These are phyloP conservation scores for Riparia riparia DNA, from an alignment of 2,113 vertebrate species.

Conservation along the genomic window DNA sequence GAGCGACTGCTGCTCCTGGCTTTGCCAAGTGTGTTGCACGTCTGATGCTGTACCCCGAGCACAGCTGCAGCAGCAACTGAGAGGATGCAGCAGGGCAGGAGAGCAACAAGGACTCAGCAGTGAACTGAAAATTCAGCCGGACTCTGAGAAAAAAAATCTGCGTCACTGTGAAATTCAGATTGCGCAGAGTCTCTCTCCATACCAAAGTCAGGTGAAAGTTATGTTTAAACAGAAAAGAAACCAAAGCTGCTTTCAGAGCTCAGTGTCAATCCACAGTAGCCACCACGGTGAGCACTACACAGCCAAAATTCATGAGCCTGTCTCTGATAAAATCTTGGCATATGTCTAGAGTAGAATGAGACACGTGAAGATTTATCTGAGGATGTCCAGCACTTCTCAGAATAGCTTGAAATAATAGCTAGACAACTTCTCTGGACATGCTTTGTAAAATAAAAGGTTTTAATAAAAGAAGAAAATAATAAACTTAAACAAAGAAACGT, in stretches of 20 bases:
- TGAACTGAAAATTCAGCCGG: neutral
- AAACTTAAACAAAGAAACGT: too few relatives aligned
- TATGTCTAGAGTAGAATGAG: too few relatives aligned
- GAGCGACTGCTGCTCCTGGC: neutral
- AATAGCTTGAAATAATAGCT: too few relatives aligned
- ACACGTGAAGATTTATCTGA: too few relatives aligned
- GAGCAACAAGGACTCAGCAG: neutral
- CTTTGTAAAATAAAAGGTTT: too few relatives aligned
- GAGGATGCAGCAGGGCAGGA: neutral
- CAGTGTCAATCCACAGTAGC: fast-evolving
- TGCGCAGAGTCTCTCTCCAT: neutral
- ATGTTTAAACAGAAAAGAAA: neutral
- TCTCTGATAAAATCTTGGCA: too few relatives aligned
- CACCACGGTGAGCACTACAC: neutral
- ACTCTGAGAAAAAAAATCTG: neutral
- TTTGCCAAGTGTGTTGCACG: fast-evolving
- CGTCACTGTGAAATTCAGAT: neutral
- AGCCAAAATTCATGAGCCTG: neutral
- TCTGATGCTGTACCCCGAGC: neutral
- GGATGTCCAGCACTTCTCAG: too few relatives aligned
- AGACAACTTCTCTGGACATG: too few relatives aligned
- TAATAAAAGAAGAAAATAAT: too few relatives aligned
- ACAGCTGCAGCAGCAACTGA: neutral
- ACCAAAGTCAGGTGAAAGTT: neutral
- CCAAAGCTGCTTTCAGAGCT: neutral